Conservation (phyloP, 2,113 vertebrate species). For the Oreochromis tanganicae region DNA sequence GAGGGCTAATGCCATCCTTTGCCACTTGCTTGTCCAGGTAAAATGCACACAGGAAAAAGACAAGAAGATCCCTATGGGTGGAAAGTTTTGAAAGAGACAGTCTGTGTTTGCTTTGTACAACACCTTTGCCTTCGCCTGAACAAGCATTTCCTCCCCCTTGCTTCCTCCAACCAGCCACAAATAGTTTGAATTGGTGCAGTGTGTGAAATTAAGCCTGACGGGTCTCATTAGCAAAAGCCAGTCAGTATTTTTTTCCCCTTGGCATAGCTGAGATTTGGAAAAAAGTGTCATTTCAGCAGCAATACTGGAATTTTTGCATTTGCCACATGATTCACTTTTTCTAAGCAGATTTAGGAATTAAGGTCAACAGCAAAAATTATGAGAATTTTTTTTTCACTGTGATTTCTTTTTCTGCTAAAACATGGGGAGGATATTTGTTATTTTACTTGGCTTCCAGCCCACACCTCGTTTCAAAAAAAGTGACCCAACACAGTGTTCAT, state of each 20-base stretch:
- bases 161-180: neutral
- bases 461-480: neutral
- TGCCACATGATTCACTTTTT: neutral
- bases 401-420: neutral
- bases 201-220: slow-evolving; percentile 19
- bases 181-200: neutral
- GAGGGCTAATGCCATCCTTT: neutral
- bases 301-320: neutral
- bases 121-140: neutral
- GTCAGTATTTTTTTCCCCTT: neutral
- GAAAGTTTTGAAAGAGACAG: neutral
- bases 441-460: neutral
- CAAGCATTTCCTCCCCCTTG: neutral
- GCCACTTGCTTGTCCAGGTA: neutral
- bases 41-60: neutral
- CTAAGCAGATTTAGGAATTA: neutral
- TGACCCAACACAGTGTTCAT: neutral
- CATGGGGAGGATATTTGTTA: neutral
- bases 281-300: neutral
- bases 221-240: neutral
- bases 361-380: neutral
- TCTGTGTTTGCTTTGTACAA: neutral
- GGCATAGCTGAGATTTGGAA: neutral
- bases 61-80: neutral
- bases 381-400: neutral